Conservation (phyloP, 1,140 invertebrate genomes). For the honey bee (Apis mellifera) region Amel_HAv3.1 CM009934.2:8649001-8649500, state of each 20-base stretch:
- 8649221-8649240: slow-evolving; percentile 25
- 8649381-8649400: no score
- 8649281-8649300: slow-evolving; percentile 45
- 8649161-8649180: slow-evolving; percentile 47
- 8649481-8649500: no score
- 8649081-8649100: slow-evolving; percentile 63
- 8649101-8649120: slow-evolving; percentile 41
- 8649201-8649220: slow-evolving; percentile 52
- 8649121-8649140: not conserved
- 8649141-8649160: not conserved
- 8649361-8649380: not conserved
- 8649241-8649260: slow-evolving; percentile 59
- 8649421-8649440: no score
- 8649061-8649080: slow-evolving; percentile 65
- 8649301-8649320: slow-evolving; percentile 36
- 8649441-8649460: no score
- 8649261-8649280: slow-evolving; percentile 28
- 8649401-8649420: no score
- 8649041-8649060: slow-evolving; percentile 51
- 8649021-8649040: slow-evolving; percentile 50
- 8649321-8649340: not conserved
- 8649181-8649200: slow-evolving; percentile 60
- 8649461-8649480: no score
- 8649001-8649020: slow-evolving; percentile 55
- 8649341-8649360: not conserved